Conservation (phyloP, 2,888 invertebrate species). For the Plagodis dolabraria region DNA sequence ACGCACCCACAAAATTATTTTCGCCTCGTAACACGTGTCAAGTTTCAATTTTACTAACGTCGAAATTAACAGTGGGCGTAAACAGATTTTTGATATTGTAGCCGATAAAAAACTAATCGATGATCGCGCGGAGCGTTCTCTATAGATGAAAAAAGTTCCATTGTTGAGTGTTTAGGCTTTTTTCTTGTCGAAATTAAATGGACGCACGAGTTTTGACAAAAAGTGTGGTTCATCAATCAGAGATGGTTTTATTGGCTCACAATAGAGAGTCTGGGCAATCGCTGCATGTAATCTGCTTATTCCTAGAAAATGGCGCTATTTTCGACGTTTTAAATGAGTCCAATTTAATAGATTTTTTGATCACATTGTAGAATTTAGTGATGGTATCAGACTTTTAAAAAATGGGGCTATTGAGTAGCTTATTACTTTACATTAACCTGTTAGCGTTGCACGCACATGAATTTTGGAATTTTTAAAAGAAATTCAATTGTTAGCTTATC, state of each 20-base stretch:
- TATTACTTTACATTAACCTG: too few relatives aligned
- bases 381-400: conserved; percentile 38
- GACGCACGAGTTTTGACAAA: conserved; percentile 71
- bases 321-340: conserved; percentile 65
- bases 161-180: conserved; percentile 75
- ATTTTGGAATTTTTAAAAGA: too few relatives aligned
- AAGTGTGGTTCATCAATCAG: conserved; percentile 81
- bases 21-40: conserved; percentile 83
- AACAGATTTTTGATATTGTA: conserved; percentile 83
- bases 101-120: conserved; percentile 83
- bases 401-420: conserved; percentile 32
- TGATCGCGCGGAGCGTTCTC: conserved; percentile 73
- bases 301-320: conserved; percentile 72
- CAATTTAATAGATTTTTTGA: conserved; percentile 52
- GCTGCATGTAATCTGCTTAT: conserved; percentile 64
- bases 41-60: conserved; percentile 82
- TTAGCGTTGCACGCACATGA: too few relatives aligned
- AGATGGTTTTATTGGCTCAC: conserved; percentile 76
- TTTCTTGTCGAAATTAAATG: conserved; percentile 67
- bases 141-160: conserved; percentile 70
- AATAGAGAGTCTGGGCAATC: conserved; percentile 70
- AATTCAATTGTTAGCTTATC: too few relatives aligned
- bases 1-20: conserved; percentile 81
- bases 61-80: conserved; percentile 84
- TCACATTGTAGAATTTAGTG: conserved; percentile 28